Evolutionary conservation across 2,888 invertebrate species (phyloP), one percentile per base, ranked within the genome.

Genomic region (Tenthredo amoena): DNA sequence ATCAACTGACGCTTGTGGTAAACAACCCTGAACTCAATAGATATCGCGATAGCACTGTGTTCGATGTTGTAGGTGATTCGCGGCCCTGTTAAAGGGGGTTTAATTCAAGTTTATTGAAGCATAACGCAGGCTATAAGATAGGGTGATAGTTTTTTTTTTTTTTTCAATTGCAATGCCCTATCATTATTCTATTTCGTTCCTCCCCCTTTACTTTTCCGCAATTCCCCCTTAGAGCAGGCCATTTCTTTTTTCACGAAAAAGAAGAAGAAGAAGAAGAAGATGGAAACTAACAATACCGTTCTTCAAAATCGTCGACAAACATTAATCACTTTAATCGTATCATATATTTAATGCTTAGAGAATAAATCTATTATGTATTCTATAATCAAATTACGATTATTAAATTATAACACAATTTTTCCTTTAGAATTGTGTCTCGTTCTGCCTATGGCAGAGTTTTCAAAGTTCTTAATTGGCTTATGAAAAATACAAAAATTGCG

Each of bases 1-100:
- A 93, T 93, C 93, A 93, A 92, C 92, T 89, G 90, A 89, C 92
- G 91, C 89, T 93, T 92, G 93, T 91, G 87, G 89, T 91, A 90
- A 88, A 87, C 79, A 84, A 85, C 85, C 74, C 84, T 82, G 85
- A 85, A 84, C 85, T 84, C 85, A 34, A 85, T 85, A 76, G 85
- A 79, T 83, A 81, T 58, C 83, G 68, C 68, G 47, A 65, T 83
- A 77, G 40, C 55, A 18, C 50, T 18, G 31, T 34, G 40, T 55
- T 26, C 50, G 77, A 77, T 77, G 31, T 50, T 77, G 55, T 77
- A 81, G 81, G 58, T 81, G 81, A 81, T 81, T 81, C 62, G 26
- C 40, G 18, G 62, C 62, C 62, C 81, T 62, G 79, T 21, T 81
- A 81, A 81, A 81, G 81, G 81, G 81, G 81, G 58, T 62, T 81